Evolutionary conservation across 2,797 vertebrate genomes (phyloP), one percentile per base, ranked within the genome.

Genomic region (Echeneis naucrates): DNA sequence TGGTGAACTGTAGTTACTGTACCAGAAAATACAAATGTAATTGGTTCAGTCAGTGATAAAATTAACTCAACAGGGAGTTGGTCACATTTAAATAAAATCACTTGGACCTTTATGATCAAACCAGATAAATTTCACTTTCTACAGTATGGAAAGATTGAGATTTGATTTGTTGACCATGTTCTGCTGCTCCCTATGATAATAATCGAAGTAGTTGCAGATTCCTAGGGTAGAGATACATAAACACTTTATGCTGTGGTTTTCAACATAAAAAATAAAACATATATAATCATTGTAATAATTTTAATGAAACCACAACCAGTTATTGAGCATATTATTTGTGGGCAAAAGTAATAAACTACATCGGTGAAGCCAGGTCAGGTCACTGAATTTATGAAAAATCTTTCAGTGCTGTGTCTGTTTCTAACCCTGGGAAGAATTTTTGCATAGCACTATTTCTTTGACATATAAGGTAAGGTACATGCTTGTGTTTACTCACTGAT

Each of bases 401-500:
- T 12, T 21, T 3, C 30, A 19, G 38, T 56, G 26, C 24, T 56
- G 2, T 53, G 37, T 30, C 9, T 62, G 27, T 55, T 53, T 60
- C 57, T 52, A 17, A 38, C n/a, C 52, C 8, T 52, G 26, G 61
- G 45, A 58, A 48, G 30, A 8, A 9, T 45, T 65, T 35, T 27
- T 50, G 5, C 6, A n/a, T 62, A 44, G 58, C 35, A 47, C 27
- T 55, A 47, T 66, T 54, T 67, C 66, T 53, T 62, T 71, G 77
- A 73, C 21, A 11, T 78, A 56, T 27, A 42, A 9, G 11, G 4
- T 53, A 24, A 21, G 52, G 19, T 24, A 62, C 47, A 54, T 65
- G 64, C 30, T 16, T 50, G 12, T 75, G 78, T 86, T 87, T 85
- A 42, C 74, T 67, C 54, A 44, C 32, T 37, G 71, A 50, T 87